Evolutionary conservation across 2,113 vertebrate genomes (phyloP).

Genomic region (Ascaphus truei): DNA sequence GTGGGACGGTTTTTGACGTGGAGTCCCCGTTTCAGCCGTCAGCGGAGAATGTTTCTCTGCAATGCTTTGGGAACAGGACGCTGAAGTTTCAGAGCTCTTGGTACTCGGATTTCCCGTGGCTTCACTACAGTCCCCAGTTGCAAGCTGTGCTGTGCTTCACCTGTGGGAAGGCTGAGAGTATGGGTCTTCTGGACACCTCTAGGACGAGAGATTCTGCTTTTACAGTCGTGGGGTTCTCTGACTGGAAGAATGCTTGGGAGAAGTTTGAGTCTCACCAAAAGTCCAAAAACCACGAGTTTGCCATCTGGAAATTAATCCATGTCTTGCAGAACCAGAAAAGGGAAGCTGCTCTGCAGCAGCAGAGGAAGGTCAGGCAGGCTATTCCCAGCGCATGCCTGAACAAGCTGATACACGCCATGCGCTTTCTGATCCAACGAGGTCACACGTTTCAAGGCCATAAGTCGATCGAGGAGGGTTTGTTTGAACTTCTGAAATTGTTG

Average conservation of each 20-base stretch:
- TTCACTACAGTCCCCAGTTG: constrained; percentile 10
- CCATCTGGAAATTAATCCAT: constrained; percentile 24
- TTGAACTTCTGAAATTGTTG: constrained; percentile 23
- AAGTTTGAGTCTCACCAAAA: constrained; percentile 28
- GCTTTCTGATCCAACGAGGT: constrained; percentile 19
- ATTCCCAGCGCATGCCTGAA: constrained; percentile 7
- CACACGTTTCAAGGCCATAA: constrained; percentile 25
- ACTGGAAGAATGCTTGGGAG: constrained; percentile 24
- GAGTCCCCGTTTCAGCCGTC: constrained; percentile 25
- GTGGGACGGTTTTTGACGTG: constrained; percentile 7
- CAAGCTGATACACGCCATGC: not conserved
- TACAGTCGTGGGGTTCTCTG: constrained; percentile 17
- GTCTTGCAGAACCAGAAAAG: constrained; percentile 21
- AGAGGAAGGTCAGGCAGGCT: constrained; percentile 20
- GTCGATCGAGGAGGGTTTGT: constrained; percentile 18
- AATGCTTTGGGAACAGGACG: constrained; percentile 22
- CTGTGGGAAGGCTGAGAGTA: constrained; percentile 23
- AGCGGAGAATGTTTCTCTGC: constrained; percentile 10
- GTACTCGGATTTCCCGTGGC: constrained; percentile 28
- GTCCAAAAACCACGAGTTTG: constrained; percentile 27
- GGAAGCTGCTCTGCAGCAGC: constrained; percentile 24
- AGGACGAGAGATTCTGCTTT: constrained; percentile 22
- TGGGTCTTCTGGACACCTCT: not conserved
- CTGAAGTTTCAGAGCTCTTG: constrained; percentile 24
- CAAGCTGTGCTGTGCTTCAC: constrained; percentile 27